These are phyloP conservation scores for Patiria miniata DNA, from an alignment of 35 echinoderm and acorn worm genomes.

Conservation along the genomic window DNA sequence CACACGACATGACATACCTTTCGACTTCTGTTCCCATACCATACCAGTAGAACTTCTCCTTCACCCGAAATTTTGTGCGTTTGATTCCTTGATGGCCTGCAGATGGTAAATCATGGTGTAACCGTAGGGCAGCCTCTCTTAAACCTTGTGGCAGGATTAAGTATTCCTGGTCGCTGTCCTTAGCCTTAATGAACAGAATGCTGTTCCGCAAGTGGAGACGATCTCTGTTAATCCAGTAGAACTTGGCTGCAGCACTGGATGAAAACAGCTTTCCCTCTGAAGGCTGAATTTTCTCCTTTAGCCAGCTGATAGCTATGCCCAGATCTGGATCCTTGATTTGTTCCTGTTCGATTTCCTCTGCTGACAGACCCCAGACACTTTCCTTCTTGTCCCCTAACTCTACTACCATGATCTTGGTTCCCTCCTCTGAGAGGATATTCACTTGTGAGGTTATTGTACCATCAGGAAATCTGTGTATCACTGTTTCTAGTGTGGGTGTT, in stretches of 20 bases:
- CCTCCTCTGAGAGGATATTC: slow-evolving; percentile 5
- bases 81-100: background rate
- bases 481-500: background rate
- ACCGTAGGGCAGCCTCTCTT: background rate
- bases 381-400: background rate
- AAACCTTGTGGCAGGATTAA: background rate
- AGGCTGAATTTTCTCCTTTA: background rate
- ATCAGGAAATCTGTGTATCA: background rate
- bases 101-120: slow-evolving; percentile 22
- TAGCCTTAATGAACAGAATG: slow-evolving; percentile 2
- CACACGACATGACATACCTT: slow-evolving; percentile 14
- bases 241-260: background rate
- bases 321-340: background rate
- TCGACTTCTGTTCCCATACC: slow-evolving; percentile 21
- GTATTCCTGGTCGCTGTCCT: background rate
- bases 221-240: slow-evolving; percentile 36
- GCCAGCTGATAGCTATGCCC: background rate
- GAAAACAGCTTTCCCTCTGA: background rate
- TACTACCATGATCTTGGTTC: background rate
- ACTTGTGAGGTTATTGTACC: background rate
- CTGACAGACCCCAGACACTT: background rate
- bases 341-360: background rate
- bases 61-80: background rate
- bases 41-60: slow-evolving; percentile 51
- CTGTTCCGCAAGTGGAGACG: background rate